phyloP scores from a whole-genome alignment of 92 coral and sea anemone genomes.

The Umimayanthus chanpuru region DNA sequence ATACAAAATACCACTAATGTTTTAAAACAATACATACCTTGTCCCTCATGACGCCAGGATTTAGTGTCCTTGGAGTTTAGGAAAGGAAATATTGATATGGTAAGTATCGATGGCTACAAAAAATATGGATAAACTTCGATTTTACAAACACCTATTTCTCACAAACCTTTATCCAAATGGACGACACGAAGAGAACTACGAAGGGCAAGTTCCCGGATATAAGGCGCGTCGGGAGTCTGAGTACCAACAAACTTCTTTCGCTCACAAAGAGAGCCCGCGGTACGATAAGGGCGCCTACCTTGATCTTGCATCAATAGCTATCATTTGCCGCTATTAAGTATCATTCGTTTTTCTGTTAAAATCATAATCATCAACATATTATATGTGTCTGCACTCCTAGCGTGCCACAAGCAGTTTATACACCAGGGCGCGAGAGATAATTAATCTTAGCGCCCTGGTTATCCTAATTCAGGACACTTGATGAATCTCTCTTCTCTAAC shows the following conservation, averaged over 20 bases:
- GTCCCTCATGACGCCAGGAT: conserved; percentile 49
- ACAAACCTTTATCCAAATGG: conserved; percentile 36
- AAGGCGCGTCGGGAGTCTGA: conserved; percentile 13
- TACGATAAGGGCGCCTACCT: too few species aligned
- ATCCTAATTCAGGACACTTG: too few species aligned
- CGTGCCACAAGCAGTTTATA: too few species aligned
- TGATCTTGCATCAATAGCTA: too few species aligned
- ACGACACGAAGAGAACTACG: conserved; percentile 39
- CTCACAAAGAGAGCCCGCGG: too few species aligned
- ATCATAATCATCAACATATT: background rate
- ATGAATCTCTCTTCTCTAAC: too few species aligned
- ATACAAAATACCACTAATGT: background rate
- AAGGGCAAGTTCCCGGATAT: conserved; percentile 33
- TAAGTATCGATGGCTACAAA: conserved; percentile 26
- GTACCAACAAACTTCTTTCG: background rate
- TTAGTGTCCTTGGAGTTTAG: conserved; percentile 19
- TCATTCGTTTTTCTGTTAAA: background rate
- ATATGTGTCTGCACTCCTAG: too few species aligned
- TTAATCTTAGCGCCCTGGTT: too few species aligned
- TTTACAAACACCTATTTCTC: background rate
- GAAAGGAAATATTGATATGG: background rate
- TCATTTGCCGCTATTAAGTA: too few species aligned
- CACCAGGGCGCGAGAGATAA: too few species aligned
- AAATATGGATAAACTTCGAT: background rate
- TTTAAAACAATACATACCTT: conserved; percentile 9